These are phyloP conservation scores for Himalopsyche tibetana DNA, from an alignment of 2,888 invertebrate species.

Conservation along the genomic window DNA sequence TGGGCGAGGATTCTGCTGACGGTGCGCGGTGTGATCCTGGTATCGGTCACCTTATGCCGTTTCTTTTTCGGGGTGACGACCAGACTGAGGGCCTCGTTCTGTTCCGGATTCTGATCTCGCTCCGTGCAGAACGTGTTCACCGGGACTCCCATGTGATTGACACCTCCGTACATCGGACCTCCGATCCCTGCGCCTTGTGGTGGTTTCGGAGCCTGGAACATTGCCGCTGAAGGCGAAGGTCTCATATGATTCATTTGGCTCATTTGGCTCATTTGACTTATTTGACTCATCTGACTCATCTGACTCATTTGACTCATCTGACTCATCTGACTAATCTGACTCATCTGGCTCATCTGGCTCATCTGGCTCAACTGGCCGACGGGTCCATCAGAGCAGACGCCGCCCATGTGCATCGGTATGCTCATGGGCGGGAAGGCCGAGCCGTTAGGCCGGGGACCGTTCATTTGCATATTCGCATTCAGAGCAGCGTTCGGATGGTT, in stretches of 20 bases:
- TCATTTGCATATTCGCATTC: conserved; percentile 76
- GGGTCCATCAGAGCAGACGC: conserved; percentile 68
- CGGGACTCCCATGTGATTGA: conserved; percentile 77
- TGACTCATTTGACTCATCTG: conserved; percentile 80
- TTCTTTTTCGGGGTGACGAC: conserved; percentile 98
- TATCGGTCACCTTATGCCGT: conserved; percentile 97
- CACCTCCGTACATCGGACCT: conserved; percentile 80
- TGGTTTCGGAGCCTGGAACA: conserved; percentile 92
- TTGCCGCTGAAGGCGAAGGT: conserved; percentile 82
- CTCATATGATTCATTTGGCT: conserved; percentile 80
- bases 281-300: conserved; percentile 78
- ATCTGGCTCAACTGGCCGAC: conserved; percentile 78
- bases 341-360: conserved; percentile 80
- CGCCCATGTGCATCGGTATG: conserved; percentile 73
- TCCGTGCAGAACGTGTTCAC: conserved; percentile 79
- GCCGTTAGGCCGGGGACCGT: conserved; percentile 80
- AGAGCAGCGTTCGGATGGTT: conserved; percentile 75
- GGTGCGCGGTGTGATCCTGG: conserved; percentile 92
- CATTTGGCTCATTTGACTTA: conserved; percentile 77
- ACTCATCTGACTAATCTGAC: conserved; percentile 80
- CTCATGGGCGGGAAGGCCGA: conserved; percentile 76
- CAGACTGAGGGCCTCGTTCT: conserved; percentile 95
- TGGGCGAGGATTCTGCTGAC: conserved; percentile 91
- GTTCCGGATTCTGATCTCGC: conserved; percentile 86
- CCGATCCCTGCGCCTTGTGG: conserved; percentile 76